Evolutionary conservation across 2,888 invertebrate species (phyloP).

Genomic region (Melikaiella ostensackeni): DNA sequence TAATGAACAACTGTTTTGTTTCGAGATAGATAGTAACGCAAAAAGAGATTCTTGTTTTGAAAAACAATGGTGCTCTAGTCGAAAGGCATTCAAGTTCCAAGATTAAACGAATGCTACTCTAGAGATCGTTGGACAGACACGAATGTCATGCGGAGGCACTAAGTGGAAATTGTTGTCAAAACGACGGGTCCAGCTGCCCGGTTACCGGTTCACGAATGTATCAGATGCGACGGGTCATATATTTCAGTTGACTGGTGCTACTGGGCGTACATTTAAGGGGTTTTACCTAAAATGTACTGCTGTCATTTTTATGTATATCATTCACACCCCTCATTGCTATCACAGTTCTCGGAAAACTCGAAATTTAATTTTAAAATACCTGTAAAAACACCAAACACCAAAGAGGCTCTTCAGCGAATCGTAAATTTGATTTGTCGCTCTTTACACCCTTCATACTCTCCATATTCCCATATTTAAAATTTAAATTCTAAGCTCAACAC

Average conservation of each 20-base stretch:
- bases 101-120: constrained; percentile 47
- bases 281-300: constrained; percentile 32
- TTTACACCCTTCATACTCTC: neutral
- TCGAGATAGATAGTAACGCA: neutral
- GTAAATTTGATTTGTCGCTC: neutral
- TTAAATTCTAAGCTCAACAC: neutral
- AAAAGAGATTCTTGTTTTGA: constrained; percentile 8
- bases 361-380: constrained; percentile 10
- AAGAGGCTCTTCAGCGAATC: neutral
- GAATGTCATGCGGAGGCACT: constrained; percentile 70
- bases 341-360: neutral
- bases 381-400: neutral
- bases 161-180: constrained; percentile 77
- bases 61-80: constrained; percentile 35
- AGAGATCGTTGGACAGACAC: constrained; percentile 55
- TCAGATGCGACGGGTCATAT: constrained; percentile 70
- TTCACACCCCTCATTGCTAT: constrained; percentile 27
- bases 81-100: constrained; percentile 35
- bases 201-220: constrained; percentile 63
- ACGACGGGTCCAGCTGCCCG: constrained; percentile 66
- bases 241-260: constrained; percentile 64
- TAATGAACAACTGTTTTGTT: neutral
- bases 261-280: constrained; percentile 66
- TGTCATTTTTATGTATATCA: constrained; percentile 48
- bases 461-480: neutral